Percentiles rank a stretch among this genome's conserved stretches.
Evolutionary conservation across 2,113 vertebrate genomes (phyloP).

Genomic region (Theristicus caerulescens): DNA sequence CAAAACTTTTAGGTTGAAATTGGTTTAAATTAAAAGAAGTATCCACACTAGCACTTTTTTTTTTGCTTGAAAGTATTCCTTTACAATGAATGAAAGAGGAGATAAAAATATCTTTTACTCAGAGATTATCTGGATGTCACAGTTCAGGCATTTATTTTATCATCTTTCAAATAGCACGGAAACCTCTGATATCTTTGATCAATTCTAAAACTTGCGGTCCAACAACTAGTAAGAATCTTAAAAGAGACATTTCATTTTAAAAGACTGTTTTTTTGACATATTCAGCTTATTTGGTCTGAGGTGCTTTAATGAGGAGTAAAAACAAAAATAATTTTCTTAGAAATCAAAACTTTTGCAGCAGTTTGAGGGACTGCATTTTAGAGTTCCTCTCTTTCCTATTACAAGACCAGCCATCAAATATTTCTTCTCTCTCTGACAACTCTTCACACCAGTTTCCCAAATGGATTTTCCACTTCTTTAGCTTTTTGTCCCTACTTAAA

Average conservation of each 20-base stretch:
- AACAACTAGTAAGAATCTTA: slow-evolving; percentile 15
- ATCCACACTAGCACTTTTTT: neutral
- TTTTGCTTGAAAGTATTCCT: neutral
- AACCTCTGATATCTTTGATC: neutral
- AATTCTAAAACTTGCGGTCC: neutral
- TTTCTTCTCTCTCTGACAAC: neutral
- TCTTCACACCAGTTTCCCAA: slow-evolving; percentile 10
- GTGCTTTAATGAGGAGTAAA: neutral
- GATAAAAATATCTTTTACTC: neutral
- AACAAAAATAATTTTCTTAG: neutral
- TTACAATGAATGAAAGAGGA: neutral
- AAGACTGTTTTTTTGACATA: neutral
- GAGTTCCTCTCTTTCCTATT: slow-evolving; percentile 25
- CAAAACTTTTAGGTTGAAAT: neutral
- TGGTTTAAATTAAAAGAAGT: neutral
- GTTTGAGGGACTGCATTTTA: slow-evolving; percentile 36
- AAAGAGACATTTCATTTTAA: slow-evolving; percentile 1
- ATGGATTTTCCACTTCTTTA: slow-evolving; percentile 51
- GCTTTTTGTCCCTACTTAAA: slow-evolving; percentile 38
- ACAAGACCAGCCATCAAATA: slow-evolving; percentile 16
- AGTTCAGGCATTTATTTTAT: neutral
- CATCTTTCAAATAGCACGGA: neutral
- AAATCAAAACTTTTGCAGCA: slow-evolving; percentile 33
- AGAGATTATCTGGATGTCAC: neutral
- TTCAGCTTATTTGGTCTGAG: slow-evolving; percentile 15